Percentiles rank a stretch among this genome's conserved stretches.
phyloP scores from a whole-genome alignment of 1,140 invertebrate species.

The Drosophila parabipectinata region DNA sequence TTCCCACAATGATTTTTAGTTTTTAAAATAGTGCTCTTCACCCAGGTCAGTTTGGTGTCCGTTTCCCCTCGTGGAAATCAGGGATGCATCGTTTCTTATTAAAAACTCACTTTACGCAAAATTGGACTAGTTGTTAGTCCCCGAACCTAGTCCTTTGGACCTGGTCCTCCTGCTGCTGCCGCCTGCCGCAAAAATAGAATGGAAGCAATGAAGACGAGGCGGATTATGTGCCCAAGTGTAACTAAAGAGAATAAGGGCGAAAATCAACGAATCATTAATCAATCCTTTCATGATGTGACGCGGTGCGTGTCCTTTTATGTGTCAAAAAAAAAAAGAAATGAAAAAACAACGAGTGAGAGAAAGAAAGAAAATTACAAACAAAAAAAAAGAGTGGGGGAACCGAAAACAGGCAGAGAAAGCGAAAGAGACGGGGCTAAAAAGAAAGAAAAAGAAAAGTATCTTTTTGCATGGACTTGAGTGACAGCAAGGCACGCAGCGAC shows the following conservation, averaged over 20 bases:
- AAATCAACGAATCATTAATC: conserved; percentile 84
- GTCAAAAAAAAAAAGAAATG: conserved; percentile 61
- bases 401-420: conserved; percentile 74
- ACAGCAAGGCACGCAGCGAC: conserved; percentile 54
- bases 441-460: conserved; percentile 72
- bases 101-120: conserved; percentile 74
- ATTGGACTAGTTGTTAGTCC: conserved; percentile 32
- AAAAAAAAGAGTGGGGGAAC: conserved; percentile 44
- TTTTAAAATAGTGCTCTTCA: not conserved
- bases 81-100: conserved; percentile 51
- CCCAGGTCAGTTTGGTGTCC: not conserved
- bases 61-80: not conserved
- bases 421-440: conserved; percentile 49
- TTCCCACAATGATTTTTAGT: not conserved
- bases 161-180: conserved; percentile 9
- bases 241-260: conserved; percentile 84
- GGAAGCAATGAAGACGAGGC: conserved; percentile 68
- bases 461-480: conserved; percentile 71
- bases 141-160: not conserved
- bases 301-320: conserved; percentile 84
- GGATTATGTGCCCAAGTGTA: conserved; percentile 83
- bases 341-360: conserved; percentile 49
- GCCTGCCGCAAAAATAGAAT: conserved; percentile 60
- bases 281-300: conserved; percentile 84
- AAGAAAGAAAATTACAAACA: conserved; percentile 48